Evolutionary conservation across 2,888 invertebrate species (phyloP), one percentile per base, ranked within the genome.

Genomic region (Bugulina stolonifera): DNA sequence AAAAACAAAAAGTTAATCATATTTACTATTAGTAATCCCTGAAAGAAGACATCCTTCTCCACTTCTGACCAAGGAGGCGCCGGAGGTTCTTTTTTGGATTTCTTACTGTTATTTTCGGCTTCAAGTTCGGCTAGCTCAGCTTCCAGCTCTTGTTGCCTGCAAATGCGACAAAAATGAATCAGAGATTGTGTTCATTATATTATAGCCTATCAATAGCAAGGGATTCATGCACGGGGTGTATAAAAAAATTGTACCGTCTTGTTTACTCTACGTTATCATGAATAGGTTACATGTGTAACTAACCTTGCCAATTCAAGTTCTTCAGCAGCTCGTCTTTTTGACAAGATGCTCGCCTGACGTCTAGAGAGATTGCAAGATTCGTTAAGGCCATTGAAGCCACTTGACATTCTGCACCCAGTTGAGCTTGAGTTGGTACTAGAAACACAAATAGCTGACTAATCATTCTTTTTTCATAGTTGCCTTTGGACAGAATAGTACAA

Each of bases 91-190:
- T 64, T 27, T 32, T 64, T 64, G 10, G 22, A 10, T 64, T 22
- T 27, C 32, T 64, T 64, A 14, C 32, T 64, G 32, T 27, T 25
- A 14, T 14, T 22, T 27, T 64, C 64, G 5, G 64, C 64, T 25
- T 55, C 55, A 14, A 23, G 14, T 55, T 18, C 55, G 5, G 43
- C 43, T 18, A 43, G 18, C 55, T 55, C 55, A 32, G 64, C 64
- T 64, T 64, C 64, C 5, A 64, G 64, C 32, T 64, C 64, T 32
- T 64, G 64, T 32, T 64, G 64, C 32, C 64, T 64, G 32, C 5
- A 25, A 5, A 43, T 10, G 5, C 18, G 43, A 43, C 18, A 43
- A 43, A 43, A 43, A n/a, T n/a, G n/a, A n/a, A n/a, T n/a, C n/a
- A n/a, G n/a, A n/a, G n/a, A n/a, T n/a, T n/a, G n/a, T n/a, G n/a